Evolutionary conservation across 2,113 vertebrate genomes (phyloP), one percentile per base, ranked within the genome.

Genomic region (Corythoichthys intestinalis): DNA sequence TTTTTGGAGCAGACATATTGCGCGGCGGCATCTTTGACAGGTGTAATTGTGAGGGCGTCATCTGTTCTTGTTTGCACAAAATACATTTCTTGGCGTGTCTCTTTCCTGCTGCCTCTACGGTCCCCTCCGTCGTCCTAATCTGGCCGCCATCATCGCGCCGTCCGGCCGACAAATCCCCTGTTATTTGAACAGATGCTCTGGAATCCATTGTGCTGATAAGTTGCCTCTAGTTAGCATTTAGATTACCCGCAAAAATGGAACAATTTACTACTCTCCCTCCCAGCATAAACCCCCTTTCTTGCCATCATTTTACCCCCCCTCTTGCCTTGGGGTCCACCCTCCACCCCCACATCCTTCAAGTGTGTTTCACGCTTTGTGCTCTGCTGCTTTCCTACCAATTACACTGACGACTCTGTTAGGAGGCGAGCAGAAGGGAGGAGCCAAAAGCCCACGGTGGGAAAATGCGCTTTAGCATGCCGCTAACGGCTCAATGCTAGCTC

Each of bases 201-300:
- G 97, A 98, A 98, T 99, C 97, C 96, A 98, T 99, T 99, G 94
- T 97, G 96, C 94, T 99, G 97, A 99, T 99, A 98, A 99, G 96
- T 99, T 98, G 96, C 95, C 96, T 97, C 97, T 99, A 98, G 97
- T 99, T 99, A 98, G 97, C 97, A 99, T 99, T 99, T 99, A 99
- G 96, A 99, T 99, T 98, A 99, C 96, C 96, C 97, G 95, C 96
- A 97, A 98, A 98, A 99, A 98, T 98, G 94, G 95, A 97, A 97
- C 96, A 98, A 98, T 99, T 99, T 98, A 99, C 95, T 98, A 95
- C 94, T 94, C 94, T 97, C 95, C 95, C 96, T 96, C 94, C 94
- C 96, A 97, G 95, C 96, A 96, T 95, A 93, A 96, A 95, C 94
- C 94, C 94, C 93, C 72, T 46, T 14, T 38, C 4, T 35, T 62